These are phyloP conservation scores for Peromyscus attwateri DNA, from an alignment of 2,797 vertebrate species.

Conservation along the genomic window DNA sequence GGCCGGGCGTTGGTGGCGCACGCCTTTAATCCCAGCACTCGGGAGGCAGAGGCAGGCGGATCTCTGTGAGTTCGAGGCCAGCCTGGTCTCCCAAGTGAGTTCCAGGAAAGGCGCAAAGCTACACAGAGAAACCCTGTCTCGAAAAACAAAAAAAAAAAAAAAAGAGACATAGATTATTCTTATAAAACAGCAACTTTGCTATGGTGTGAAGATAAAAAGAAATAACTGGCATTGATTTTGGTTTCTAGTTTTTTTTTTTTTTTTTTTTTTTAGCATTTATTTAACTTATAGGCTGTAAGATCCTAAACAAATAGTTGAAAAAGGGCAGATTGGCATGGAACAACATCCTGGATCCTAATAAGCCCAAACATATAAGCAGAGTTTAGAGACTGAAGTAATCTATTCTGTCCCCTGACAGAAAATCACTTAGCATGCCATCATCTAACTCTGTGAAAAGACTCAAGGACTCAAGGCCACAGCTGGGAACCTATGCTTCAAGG, in stretches of 20 bases:
- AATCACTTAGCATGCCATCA: background rate
- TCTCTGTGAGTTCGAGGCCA: too few relatives aligned
- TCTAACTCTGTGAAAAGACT: background rate
- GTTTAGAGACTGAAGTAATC: constrained; percentile 18
- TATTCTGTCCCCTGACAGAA: constrained; percentile 20
- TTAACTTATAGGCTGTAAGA: constrained; percentile 42
- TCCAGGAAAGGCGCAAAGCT: too few relatives aligned
- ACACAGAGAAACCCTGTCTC: too few relatives aligned
- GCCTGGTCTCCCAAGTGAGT: too few relatives aligned
- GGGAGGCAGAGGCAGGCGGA: too few relatives aligned
- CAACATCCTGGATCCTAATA: background rate
- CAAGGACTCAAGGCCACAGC: background rate
- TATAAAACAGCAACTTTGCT: constrained; percentile 15
- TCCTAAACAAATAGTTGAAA: constrained; percentile 24
- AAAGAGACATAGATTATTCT: too few relatives aligned
- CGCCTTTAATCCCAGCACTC: too few relatives aligned
- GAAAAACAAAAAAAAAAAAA: too few relatives aligned
- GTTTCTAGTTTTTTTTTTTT: constrained; percentile 44
- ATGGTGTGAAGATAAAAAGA: constrained; percentile 15
- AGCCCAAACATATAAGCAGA: background rate
- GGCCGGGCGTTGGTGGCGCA: too few relatives aligned
- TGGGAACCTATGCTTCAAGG: background rate
- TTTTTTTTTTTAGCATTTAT: background rate
- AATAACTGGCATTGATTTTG: constrained; percentile 18
- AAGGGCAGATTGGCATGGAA: background rate